These are phyloP conservation scores for Sardinella longiceps DNA, from an alignment of 2,797 vertebrate genomes.

Conservation along the genomic window DNA sequence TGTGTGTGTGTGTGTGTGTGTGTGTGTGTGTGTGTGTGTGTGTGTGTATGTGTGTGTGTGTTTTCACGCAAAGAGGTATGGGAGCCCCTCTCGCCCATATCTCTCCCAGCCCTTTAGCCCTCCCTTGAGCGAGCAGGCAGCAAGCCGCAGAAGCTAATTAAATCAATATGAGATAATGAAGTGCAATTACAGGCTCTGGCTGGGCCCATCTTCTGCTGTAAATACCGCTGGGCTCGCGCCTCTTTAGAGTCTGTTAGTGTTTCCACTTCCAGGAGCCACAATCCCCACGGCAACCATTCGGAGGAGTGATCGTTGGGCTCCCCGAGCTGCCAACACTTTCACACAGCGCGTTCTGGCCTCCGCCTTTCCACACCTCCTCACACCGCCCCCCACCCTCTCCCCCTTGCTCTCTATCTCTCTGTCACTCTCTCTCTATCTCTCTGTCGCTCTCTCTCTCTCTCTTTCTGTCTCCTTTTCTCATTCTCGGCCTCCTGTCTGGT, in stretches of 20 bases:
- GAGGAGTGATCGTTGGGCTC: conserved; percentile 90
- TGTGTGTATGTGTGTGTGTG: not conserved
- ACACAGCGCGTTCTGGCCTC: conserved; percentile 71
- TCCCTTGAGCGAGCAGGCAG: conserved; percentile 85
- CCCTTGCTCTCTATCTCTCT: conserved; percentile 26
- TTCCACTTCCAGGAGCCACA: conserved; percentile 90
- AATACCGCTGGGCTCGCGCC: conserved; percentile 87
- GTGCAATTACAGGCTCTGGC: conserved; percentile 94
- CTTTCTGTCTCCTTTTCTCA: not conserved
- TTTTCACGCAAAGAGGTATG: conserved; percentile 40
- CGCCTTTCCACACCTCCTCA: conserved; percentile 26
- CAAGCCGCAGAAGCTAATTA: conserved; percentile 92
- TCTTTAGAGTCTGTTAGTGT: conserved; percentile 96
- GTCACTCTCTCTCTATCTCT: conserved; percentile 18
- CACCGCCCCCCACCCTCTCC: conserved; percentile 49
- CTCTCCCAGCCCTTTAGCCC: conserved; percentile 78
- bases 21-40: not conserved
- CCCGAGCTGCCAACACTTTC: conserved; percentile 86
- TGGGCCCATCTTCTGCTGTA: conserved; percentile 87
- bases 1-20: not conserved
- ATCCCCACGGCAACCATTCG: conserved; percentile 92
- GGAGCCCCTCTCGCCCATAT: conserved; percentile 50
- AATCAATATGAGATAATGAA: conserved; percentile 99
- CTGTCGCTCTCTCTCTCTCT: conserved; percentile 22
- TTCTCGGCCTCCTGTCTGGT: not conserved